Base-by-base conservation (phyloP, 2,888 invertebrate genomes). In the Sarcophaga variegata region DNA sequence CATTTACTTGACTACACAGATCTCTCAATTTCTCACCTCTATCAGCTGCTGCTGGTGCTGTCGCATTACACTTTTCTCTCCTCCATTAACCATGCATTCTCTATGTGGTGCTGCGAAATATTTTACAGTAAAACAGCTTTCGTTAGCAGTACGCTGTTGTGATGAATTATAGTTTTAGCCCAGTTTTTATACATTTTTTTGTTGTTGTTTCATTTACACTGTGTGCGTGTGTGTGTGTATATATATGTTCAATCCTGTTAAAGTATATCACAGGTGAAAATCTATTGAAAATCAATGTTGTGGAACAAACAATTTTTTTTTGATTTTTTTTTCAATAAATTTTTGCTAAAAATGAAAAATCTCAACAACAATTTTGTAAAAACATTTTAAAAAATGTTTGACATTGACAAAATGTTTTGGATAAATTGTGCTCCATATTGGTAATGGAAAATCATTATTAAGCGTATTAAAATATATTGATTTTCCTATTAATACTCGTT, bases 261-360 rank as follows among this genome's bases (percentile, higher is more conserved):
- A 64, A 59, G 14, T 17, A 70, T 37, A 83, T 37, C 37, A 47
- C 71, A 82, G 71, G 66, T 77, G 8, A 71, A 66, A 77, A 72
- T 83, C 82, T 72, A 83, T 83, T 78, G 82, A 27, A 83, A 77
- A 83, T 71, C 71, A 77, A 77, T 83, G 82, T 72, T 71, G 82
- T 60, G 27, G 20, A 78, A 72, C 70, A 54, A 72, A 47, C 27
- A 12, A 60, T 14, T 49, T 14, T 4, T 49, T 49, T 37, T 8
- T 6, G 8, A 37, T 10, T 37, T 37, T 37, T 37, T 8, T 37
- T 37, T 10, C 54, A 70, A 71, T 77, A 82, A 77, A 82, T 82
- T 69, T 77, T 67, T 25, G 54, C n/a, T 45, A 77, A 76, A 64
- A 76, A 47, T 12, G 6, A 25, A 60, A 63, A 64, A 63, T 22